Percentiles rank a stretch among this genome's conserved stretches.
Conservation (phyloP, 2,113 vertebrate species). For the Nematolebias whitei region DNA sequence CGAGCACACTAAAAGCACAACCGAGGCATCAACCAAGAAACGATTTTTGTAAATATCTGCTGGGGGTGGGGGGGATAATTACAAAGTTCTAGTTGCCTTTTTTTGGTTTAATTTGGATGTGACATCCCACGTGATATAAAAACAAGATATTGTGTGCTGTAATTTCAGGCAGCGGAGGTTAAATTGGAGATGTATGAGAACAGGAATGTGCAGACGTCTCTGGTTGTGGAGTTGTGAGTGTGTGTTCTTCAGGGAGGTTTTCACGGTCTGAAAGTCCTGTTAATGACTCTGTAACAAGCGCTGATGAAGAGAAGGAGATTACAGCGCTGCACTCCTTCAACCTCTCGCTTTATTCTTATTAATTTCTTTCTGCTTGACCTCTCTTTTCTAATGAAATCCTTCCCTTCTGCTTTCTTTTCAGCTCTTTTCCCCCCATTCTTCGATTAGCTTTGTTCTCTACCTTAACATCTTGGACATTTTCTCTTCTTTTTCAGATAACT, state of each 20-base stretch:
- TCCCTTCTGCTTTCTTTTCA: constrained; percentile 10
- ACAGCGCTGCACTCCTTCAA: constrained; percentile 42
- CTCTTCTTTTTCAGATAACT: background rate
- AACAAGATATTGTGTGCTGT: constrained; percentile 26
- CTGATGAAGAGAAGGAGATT: constrained; percentile 61
- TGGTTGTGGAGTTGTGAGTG: background rate
- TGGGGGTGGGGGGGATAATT: constrained; percentile 22
- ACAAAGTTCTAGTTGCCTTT: constrained; percentile 10
- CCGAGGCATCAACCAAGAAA: no score
- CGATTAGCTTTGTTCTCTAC: no score
- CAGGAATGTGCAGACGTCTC: background rate
- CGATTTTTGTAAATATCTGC: background rate
- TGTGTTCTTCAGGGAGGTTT: constrained; percentile 48
- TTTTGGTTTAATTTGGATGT: constrained; percentile 40
- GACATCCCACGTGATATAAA: constrained; percentile 27
- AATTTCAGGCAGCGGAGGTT: constrained; percentile 33
- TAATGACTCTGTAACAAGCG: constrained; percentile 70
- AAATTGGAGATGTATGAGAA: constrained; percentile 32
- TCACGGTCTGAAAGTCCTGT: constrained; percentile 61
- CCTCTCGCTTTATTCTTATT: constrained; percentile 33
- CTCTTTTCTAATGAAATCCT: constrained; percentile 19
- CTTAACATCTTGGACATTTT: background rate
- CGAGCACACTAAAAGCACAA: background rate
- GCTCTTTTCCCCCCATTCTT: background rate
- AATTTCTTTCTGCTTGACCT: constrained; percentile 36